Conservation (phyloP, 2,888 invertebrate genomes). For the Drosophila anomalata region DNA sequence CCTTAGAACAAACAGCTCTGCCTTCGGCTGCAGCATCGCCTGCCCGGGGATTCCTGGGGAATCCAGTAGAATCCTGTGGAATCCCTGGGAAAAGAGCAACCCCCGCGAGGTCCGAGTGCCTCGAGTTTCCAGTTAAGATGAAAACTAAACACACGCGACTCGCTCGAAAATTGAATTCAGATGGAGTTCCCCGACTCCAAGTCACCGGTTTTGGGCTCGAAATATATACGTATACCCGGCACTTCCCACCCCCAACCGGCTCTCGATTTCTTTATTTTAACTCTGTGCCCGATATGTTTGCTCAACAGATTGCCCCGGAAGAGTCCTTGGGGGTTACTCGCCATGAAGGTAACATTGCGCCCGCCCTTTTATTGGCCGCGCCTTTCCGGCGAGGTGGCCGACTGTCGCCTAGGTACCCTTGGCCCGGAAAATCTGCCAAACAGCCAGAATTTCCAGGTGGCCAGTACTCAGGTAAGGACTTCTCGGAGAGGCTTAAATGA, state of each 20-base stretch:
- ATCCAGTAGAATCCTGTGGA: neutral
- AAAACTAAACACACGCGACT: constrained; percentile 67
- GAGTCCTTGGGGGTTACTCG: constrained; percentile 29
- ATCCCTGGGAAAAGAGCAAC: constrained; percentile 21
- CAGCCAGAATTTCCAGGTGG: neutral
- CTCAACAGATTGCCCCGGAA: constrained; percentile 25
- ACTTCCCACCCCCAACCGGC: neutral
- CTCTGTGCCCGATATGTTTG: constrained; percentile 38
- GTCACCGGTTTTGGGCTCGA: constrained; percentile 1
- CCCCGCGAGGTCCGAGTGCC: constrained; percentile 2
- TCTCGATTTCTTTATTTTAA: constrained; percentile 15
- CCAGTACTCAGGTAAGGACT: neutral
- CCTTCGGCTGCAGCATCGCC: constrained; percentile 3
- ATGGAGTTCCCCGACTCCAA: constrained; percentile 36
- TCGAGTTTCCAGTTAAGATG: constrained; percentile 56
- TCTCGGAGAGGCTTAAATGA: neutral
- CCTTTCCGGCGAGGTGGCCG: constrained; percentile 2
- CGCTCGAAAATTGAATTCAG: constrained; percentile 55
- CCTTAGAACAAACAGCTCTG: constrained; percentile 69
- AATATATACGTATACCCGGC: constrained; percentile 5
- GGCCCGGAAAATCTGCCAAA: neutral
- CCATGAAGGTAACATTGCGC: neutral
- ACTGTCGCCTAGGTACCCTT: constrained; percentile 11
- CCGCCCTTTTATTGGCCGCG: constrained; percentile 4
- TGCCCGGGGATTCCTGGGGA: constrained; percentile 2